A percentile compares a stretch with the other conserved stretches of the same genome.
Conservation (phyloP, 2,888 invertebrate species). For the Synanthedon tipuliformis region DNA sequence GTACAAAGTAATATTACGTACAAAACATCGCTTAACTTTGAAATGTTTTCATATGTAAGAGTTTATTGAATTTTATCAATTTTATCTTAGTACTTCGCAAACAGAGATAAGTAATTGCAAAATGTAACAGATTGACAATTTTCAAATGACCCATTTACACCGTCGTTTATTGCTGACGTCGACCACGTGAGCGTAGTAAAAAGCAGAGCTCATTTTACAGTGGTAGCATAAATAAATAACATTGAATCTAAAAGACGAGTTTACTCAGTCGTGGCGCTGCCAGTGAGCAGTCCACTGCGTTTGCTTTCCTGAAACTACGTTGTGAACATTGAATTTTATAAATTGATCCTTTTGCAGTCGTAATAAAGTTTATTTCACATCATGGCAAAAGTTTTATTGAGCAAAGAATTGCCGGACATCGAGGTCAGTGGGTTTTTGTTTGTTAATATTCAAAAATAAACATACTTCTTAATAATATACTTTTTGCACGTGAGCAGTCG, state of each 20-base stretch:
- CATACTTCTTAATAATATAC: too few relatives aligned
- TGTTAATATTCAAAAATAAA: too few relatives aligned
- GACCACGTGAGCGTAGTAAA: neutral
- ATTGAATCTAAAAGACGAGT: neutral
- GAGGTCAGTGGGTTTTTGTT: constrained; percentile 71
- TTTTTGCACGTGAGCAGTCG: too few relatives aligned
- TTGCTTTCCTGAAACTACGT: constrained; percentile 4
- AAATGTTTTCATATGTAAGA: too few relatives aligned
- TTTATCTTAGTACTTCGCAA: too few relatives aligned
- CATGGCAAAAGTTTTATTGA: constrained; percentile 68
- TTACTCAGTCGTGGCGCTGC: constrained; percentile 54
- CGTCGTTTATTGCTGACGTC: too few relatives aligned
- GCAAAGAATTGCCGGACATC: constrained; percentile 83
- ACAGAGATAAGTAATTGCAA: too few relatives aligned
- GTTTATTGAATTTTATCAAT: too few relatives aligned
- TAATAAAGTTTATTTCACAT: constrained; percentile 14
- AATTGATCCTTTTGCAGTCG: neutral
- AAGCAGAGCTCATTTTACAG: neutral
- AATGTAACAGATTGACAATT: too few relatives aligned
- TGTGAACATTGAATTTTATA: neutral
- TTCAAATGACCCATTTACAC: too few relatives aligned
- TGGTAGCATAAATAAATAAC: neutral
- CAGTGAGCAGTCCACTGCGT: constrained; percentile 63
- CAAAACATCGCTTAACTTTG: too few relatives aligned
- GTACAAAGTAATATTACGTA: too few relatives aligned